A percentile compares a stretch with the other conserved stretches of the same genome.
These are phyloP conservation scores for Archilochus colubris DNA, from an alignment of 2,113 vertebrate species.

Conservation along the genomic window DNA sequence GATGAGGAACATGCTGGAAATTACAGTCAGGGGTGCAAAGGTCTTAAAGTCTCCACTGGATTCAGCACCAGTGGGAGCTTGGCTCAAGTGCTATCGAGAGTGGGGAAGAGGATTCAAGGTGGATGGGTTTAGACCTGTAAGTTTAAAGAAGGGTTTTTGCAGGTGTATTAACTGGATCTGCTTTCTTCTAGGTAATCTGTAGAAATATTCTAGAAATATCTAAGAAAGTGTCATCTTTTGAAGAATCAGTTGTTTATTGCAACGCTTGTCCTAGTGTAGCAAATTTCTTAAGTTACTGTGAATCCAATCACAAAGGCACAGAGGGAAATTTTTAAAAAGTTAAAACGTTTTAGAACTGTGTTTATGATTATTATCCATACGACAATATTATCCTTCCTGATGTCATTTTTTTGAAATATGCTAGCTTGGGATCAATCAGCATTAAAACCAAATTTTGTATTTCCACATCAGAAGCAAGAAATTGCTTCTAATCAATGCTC, in stretches of 20 bases:
- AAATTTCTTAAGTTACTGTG: background rate
- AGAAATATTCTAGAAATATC: background rate
- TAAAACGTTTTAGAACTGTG: background rate
- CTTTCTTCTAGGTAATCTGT: background rate
- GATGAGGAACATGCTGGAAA: background rate
- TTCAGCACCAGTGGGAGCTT: background rate
- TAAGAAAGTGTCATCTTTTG: background rate
- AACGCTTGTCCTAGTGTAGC: background rate
- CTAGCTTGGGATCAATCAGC: background rate
- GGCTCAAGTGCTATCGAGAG: background rate
- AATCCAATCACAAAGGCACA: background rate
- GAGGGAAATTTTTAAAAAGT: background rate
- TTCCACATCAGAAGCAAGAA: constrained; percentile 12
- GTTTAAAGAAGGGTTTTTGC: background rate
- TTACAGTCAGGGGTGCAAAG: background rate
- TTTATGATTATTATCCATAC: background rate
- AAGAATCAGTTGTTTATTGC: background rate
- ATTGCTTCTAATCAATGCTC: background rate
- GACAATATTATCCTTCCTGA: background rate
- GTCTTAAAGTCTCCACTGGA: background rate
- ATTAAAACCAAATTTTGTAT: background rate
- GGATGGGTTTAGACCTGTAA: background rate
- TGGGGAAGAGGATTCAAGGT: background rate
- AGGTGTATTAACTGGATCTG: background rate
- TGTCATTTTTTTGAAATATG: background rate